Percentiles rank a stretch among this genome's conserved stretches.
These are phyloP conservation scores for Leptodactylus fallax DNA, from an alignment of 2,797 vertebrate species.

Conservation along the genomic window DNA sequence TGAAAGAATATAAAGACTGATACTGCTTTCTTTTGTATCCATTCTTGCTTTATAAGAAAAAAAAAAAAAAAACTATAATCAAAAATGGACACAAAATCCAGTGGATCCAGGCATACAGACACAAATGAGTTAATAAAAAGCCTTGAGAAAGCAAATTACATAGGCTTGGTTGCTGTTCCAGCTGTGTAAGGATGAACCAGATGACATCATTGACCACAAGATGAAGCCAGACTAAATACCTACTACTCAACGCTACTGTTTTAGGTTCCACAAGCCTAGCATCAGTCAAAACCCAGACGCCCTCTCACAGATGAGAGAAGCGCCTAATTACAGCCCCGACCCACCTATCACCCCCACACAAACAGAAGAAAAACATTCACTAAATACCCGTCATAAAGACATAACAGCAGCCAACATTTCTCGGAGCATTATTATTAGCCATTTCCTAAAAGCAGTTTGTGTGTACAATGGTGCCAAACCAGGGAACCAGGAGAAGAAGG, in stretches of 20 bases:
- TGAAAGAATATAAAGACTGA: too few relatives aligned
- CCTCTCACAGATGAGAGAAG: constrained; percentile 18
- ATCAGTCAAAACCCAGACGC: constrained; percentile 40
- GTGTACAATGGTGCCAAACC: background rate
- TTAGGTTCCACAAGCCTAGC: constrained; percentile 37
- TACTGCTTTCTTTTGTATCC: too few relatives aligned
- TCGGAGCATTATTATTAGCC: background rate
- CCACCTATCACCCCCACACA: background rate
- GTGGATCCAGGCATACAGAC: background rate
- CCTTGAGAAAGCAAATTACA: constrained; percentile 11
- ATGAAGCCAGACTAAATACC: constrained; percentile 49
- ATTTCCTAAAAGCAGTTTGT: background rate
- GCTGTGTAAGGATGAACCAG: constrained; percentile 48
- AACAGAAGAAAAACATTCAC: background rate
- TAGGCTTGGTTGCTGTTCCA: constrained; percentile 26
- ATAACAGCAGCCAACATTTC: background rate
- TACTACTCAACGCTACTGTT: constrained; percentile 29
- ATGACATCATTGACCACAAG: constrained; percentile 55
- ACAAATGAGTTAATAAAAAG: constrained; percentile 24
- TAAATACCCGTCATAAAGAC: constrained; percentile 3
- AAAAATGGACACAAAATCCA: too few relatives aligned
- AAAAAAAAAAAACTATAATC: too few relatives aligned
- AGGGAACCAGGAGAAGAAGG: background rate
- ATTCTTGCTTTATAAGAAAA: too few relatives aligned
- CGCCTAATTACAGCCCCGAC: constrained; percentile 51